Base-by-base conservation (phyloP, 2,888 invertebrate genomes). In the Synergus itoensis region DNA sequence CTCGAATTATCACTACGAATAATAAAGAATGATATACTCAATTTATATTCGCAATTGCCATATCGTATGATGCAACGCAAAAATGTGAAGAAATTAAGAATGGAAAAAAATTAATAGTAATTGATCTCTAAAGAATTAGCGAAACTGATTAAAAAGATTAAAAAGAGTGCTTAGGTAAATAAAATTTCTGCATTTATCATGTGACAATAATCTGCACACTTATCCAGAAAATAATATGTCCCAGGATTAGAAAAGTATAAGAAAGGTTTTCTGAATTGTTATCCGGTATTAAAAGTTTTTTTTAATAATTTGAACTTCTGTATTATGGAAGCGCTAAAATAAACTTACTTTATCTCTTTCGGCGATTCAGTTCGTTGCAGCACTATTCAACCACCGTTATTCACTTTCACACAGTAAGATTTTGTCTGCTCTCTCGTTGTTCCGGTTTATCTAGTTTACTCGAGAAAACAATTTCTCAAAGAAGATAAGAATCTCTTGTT, bases 361-460 rank as follows among this genome's bases (percentile, higher is more conserved):
- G 53, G 53, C 36, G 73, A 40, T 73, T 53, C 40, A 73, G 53
- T 53, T 28, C 36, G 40, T 73, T 48, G 73, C 53, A 53, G 28
- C 73, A 40, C 73, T n/a, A 57, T 40, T 69, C 16, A 45, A 48
- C 28, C 18, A 65, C 65, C 41, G 57, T 53, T 73, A 73, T 73
- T 48, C 73, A 73, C 73, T 53, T 73, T 73, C 53, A 48, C 53
- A 73, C 21, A 9, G 48, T 48, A 73, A 28, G 16, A 53, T 73
- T 73, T 36, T 57, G 53, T 7, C 53, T 9, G 48, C 36, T 7
- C 48, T 53, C 53, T 40, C 11, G 36, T 73, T 40, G 48, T 53
- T 73, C 36, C 18, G n/a, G 36, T 53, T 36, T n/a, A 53, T 73
- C 28, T 18, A 73, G 5, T 73, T 73, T 40, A 73, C 40, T 40